Percentiles rank a stretch among this genome's conserved stretches.
Evolutionary conservation across 2,797 vertebrate genomes (phyloP).

Genomic region (Ambastaia sidthimunki): DNA sequence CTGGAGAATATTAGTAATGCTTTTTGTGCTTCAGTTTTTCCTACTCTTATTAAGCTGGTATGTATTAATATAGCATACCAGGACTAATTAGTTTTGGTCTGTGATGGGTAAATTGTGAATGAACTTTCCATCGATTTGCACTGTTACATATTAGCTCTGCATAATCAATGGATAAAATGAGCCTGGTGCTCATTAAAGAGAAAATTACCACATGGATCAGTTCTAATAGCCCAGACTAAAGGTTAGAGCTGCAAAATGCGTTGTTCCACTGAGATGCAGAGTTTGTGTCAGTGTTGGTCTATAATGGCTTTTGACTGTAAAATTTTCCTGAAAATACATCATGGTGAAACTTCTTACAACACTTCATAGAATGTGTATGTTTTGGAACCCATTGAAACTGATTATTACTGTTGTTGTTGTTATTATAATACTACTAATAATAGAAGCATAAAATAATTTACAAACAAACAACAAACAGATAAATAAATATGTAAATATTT

Average conservation of each 20-base stretch:
- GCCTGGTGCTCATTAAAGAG: slow-evolving; percentile 59
- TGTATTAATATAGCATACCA: slow-evolving; percentile 61
- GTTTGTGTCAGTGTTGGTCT: slow-evolving; percentile 14
- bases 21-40: slow-evolving; percentile 2
- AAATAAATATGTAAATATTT: background rate
- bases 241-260: slow-evolving; percentile 42
- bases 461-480: background rate
- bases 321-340: slow-evolving; percentile 16
- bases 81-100: slow-evolving; percentile 79
- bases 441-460: background rate
- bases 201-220: slow-evolving; percentile 59
- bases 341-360: background rate
- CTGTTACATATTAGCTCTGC: slow-evolving; percentile 79
- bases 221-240: slow-evolving; percentile 51
- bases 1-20: slow-evolving; percentile 8
- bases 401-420: no score
- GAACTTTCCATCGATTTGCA: slow-evolving; percentile 74
- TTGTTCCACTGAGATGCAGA: slow-evolving; percentile 35
- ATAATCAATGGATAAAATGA: slow-evolving; percentile 78
- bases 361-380: background rate
- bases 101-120: slow-evolving; percentile 71
- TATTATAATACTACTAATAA: background rate
- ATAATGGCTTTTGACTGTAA: slow-evolving; percentile 26
- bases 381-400: background rate
- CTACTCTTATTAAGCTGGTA: slow-evolving; percentile 31